phyloP scores from a whole-genome alignment of 1,140 invertebrate species.

The Bombyx mori region DNA sequence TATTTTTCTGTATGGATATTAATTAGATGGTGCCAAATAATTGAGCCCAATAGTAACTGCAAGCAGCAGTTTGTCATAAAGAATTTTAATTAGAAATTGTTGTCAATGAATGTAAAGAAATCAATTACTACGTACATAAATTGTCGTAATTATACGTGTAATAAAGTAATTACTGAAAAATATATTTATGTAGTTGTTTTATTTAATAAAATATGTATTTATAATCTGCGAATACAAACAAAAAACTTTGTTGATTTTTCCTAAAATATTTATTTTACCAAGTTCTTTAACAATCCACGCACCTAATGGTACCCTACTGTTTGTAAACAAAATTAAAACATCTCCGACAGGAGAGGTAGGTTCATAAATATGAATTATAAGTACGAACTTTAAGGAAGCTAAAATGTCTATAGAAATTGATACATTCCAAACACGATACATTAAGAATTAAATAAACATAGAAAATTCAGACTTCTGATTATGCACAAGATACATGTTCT shows the following conservation, averaged over 20 bases:
- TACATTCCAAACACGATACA: not conserved
- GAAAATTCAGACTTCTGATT: constrained; percentile 6
- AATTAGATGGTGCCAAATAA: no score
- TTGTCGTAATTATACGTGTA: no score
- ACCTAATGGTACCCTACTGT: constrained; percentile 43
- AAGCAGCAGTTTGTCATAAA: no score
- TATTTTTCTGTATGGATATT: no score
- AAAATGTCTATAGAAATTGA: constrained; percentile 1
- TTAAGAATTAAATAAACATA: not conserved
- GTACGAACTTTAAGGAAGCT: constrained; percentile 23
- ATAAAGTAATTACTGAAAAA: no score
- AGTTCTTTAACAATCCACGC: constrained; percentile 53
- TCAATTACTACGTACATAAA: no score
- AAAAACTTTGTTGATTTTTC: constrained; percentile 21
- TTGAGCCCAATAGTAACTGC: no score
- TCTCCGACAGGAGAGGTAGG: constrained; percentile 35
- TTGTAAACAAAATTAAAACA: constrained; percentile 36
- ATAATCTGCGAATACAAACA: not conserved
- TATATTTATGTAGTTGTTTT: no score
- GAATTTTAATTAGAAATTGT: no score
- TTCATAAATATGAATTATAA: constrained; percentile 27
- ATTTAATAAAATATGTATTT: no score
- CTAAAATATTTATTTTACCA: constrained; percentile 60
- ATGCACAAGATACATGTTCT: not conserved
- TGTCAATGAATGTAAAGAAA: no score